These are phyloP conservation scores for Mellivora capensis DNA, from an alignment of 2,113 vertebrate genomes.

Conservation along the genomic window DNA sequence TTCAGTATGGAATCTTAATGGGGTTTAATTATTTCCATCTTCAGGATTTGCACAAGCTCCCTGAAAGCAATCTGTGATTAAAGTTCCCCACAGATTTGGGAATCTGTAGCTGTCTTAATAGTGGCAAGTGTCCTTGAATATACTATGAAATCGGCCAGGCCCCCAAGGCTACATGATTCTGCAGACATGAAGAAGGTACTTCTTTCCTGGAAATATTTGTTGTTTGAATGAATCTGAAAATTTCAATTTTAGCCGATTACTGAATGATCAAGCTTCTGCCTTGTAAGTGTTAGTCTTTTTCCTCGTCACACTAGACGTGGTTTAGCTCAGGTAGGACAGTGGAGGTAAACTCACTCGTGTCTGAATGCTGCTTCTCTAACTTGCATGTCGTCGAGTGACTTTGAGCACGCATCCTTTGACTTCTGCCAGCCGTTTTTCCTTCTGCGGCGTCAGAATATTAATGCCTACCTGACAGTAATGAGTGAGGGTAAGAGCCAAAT, in stretches of 20 bases:
- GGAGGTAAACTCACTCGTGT: background rate
- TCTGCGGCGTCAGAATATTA: background rate
- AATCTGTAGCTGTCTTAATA: constrained; percentile 63
- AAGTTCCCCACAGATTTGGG: constrained; percentile 69
- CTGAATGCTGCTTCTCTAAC: background rate
- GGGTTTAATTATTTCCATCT: constrained; percentile 75
- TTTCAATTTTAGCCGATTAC: constrained; percentile 18
- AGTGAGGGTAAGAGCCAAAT: background rate
- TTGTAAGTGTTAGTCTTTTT: background rate
- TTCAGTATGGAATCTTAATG: constrained; percentile 75
- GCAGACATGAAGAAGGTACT: constrained; percentile 37
- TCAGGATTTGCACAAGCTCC: constrained; percentile 60
- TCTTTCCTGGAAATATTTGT: constrained; percentile 43
- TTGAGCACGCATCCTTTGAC: background rate
- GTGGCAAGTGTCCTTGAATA: constrained; percentile 53
- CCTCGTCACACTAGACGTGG: background rate
- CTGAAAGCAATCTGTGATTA: constrained; percentile 75
- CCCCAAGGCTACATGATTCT: background rate
- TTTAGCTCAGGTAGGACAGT: background rate
- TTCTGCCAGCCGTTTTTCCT: background rate
- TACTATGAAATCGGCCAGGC: constrained; percentile 38
- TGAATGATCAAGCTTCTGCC: background rate
- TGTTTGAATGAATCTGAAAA: constrained; percentile 32
- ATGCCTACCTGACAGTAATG: background rate
- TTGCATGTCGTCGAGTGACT: background rate